Evolutionary conservation across 2,113 vertebrate genomes (phyloP), one percentile per base, ranked within the genome.

Genomic region (Takifugu bimaculatus): DNA sequence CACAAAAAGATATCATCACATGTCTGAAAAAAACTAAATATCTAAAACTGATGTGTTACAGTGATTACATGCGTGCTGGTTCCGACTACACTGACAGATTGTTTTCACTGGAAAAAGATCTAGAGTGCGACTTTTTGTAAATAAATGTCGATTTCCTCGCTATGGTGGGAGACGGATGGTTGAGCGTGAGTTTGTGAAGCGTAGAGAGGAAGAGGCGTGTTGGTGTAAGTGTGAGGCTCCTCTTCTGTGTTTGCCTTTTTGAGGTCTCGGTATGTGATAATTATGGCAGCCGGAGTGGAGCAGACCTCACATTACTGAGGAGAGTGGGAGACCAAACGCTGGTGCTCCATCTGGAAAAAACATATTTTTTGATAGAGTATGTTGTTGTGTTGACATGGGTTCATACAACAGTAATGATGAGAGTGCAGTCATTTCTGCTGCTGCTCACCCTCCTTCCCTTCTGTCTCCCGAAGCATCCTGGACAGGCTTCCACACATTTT

Each of bases 211-310:
- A 52, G 63, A 52, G 64, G 68, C 60, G 13, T 26, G 47, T 11
- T 47, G 58, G 63, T 55, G 35, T 29, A 61, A 60, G 53, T 52
- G 65, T 62, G 59, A 72, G 68, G 68, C 63, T 77, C 56, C 50
- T 57, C 75, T 73, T 79, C 70, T 26, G 45, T 71, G 74, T 85
- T 82, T 85, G 79, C 77, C 45, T 84, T 84, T 71, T 82, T 71
- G 62, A 62, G 28, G 65, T 68, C 68, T 56, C 50, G 74, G 78
- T 77, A 86, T 84, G 85, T 78, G 65, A 72, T 88, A 81, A 87
- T 85, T 85, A 85, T 81, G 75, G 81, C 80, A 72, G 76, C 74
- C 64, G 45, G 75, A 65, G 74, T 65, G 73, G 60, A 82, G 65
- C 65, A 63, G 54, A 15, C 57, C 81, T 81, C 72, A 43, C 60